Base-by-base conservation (phyloP, 2,888 invertebrate genomes). In the Melanophora roralis region DNA sequence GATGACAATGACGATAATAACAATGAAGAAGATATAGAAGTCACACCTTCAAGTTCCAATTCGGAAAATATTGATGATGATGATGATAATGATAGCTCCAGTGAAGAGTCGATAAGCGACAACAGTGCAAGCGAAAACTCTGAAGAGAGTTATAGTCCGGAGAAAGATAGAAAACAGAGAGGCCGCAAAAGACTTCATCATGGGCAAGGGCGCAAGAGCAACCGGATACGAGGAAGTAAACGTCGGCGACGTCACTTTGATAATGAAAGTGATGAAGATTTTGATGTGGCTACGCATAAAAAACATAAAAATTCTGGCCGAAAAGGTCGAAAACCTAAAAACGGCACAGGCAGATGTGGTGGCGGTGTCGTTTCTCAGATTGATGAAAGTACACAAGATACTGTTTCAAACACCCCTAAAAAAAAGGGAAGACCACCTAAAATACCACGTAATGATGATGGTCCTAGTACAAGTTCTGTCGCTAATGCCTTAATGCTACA, bases 91-190 rank as follows among this genome's bases (percentile, higher is more conserved):
- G 62, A 55, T 34, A 45, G 67, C 36, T 73, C 75, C 27, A 80
- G 64, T 34, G 72, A 83, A 82, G 47, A 83, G 81, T 40, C 89
- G 88, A 67, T 86, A 84, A 38, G 59, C 11, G 68, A 76, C 1
- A 62, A 80, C 34, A 79, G 75, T 27, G 76, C 23, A 19, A 90
- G 89, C 36, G 89, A 90, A 74, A 92, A 92, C 83, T 92, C 92
- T 0, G 92, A 92, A 80, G 92, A 92, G 14, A 91, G 91, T 83
- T 92, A 92, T 82, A 91, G 91, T 69, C 92, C 92, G 8, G 75
- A 69, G 11, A 90, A 89, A 57, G 87, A 86, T 19, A 84, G 85
- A 34, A 85, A 84, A 64, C 82, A 16, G 1, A 75, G 83, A 55
- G 82, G 76, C 27, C 72, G 76, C 19, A 76, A 83, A 82, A 49